A percentile compares a stretch with the other conserved stretches of the same genome.
Conservation (phyloP, 2,888 invertebrate genomes). For the Parasteatoda lunata region DNA sequence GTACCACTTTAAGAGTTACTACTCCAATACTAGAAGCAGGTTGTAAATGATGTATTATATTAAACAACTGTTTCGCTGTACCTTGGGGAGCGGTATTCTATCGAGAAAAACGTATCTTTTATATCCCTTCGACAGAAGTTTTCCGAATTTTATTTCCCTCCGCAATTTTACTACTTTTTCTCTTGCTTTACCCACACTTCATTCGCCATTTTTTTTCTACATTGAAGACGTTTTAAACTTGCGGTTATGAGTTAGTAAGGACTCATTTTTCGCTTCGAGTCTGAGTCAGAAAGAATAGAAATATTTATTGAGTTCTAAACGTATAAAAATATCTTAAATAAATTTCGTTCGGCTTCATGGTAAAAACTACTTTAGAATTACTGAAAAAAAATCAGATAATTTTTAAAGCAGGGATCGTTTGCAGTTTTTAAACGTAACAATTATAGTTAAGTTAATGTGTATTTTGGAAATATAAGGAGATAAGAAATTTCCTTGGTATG, state of each 20-base stretch:
- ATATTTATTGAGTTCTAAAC: constrained; percentile 13
- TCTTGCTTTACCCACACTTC: constrained; percentile 36
- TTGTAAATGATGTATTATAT: constrained; percentile 67
- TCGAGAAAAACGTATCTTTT: constrained; percentile 59
- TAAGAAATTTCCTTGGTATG: too few relatives aligned
- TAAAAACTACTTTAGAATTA: too few relatives aligned
- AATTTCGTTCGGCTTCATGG: too few relatives aligned
- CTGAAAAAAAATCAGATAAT: too few relatives aligned
- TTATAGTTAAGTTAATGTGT: too few relatives aligned
- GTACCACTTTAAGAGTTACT: constrained; percentile 30
- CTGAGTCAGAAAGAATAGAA: constrained; percentile 3
- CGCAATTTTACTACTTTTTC: constrained; percentile 52
- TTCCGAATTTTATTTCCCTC: constrained; percentile 61
- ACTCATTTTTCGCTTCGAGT: constrained; percentile 27
- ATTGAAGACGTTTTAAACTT: constrained; percentile 34
- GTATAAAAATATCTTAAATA: too few relatives aligned
- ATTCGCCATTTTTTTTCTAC: constrained; percentile 41
- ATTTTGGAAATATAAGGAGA: too few relatives aligned
- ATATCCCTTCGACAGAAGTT: constrained; percentile 64
- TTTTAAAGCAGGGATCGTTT: too few relatives aligned
- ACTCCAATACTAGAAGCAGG: constrained; percentile 32
- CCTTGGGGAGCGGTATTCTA: constrained; percentile 46
- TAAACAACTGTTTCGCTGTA: constrained; percentile 63
- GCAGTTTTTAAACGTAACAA: too few relatives aligned
- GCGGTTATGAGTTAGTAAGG: constrained; percentile 41